Percentiles rank a stretch among this genome's conserved stretches.
Conservation (phyloP, 1,140 invertebrate genomes). For the Pemphigus obesinymphae region DNA sequence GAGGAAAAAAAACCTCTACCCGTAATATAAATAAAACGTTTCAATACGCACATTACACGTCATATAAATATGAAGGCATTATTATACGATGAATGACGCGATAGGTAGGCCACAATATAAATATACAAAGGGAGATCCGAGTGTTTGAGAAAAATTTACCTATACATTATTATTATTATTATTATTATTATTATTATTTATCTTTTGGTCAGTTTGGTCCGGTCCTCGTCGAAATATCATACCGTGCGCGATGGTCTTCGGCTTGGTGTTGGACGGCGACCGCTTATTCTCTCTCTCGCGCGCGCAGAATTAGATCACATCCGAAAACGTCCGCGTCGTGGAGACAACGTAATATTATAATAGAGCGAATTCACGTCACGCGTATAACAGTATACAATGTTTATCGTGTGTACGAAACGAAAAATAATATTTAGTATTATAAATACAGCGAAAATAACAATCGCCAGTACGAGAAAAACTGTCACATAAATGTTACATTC, state of each 20-base stretch:
- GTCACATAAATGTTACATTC: neutral
- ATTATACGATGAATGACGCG: too few species aligned
- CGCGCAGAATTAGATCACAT: neutral
- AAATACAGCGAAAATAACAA: slow-evolving; percentile 3
- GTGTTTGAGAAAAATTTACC: too few species aligned
- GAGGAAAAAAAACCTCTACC: neutral
- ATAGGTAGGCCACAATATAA: too few species aligned
- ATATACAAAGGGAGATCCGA: too few species aligned
- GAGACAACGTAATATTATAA: neutral
- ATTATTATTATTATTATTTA: too few species aligned
- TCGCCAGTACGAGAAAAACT: slow-evolving; percentile 3
- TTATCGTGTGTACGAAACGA: neutral
- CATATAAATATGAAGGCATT: neutral
- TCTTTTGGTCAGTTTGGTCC: too few species aligned
- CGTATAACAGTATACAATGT: neutral
- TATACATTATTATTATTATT: too few species aligned
- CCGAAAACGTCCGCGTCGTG: neutral
- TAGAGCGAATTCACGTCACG: neutral
- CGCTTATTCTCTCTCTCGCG: neutral
- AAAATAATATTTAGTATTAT: neutral
- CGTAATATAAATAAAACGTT: neutral
- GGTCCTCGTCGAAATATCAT: neutral
- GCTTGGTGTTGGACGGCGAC: too few species aligned
- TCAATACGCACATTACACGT: neutral
- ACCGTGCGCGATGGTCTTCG: neutral